These are phyloP conservation scores for Anthopleura sola DNA, from an alignment of 64 coral and sea anemone species.

Conservation along the genomic window DNA sequence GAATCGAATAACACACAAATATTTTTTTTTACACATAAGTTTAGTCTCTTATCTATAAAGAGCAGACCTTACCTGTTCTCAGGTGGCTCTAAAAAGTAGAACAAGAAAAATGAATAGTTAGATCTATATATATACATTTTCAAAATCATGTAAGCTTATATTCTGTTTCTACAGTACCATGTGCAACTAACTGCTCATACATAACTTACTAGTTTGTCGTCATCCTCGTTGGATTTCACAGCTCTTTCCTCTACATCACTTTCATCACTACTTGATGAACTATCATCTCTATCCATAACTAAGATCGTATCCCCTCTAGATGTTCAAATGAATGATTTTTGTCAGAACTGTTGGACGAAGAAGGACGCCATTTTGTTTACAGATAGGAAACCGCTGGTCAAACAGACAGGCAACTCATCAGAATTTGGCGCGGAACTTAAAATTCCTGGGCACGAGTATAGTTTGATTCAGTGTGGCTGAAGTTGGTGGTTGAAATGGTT, in stretches of 20 bases:
- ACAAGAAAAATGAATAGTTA: background rate
- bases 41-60: background rate
- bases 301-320: background rate
- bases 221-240: constrained; percentile 7
- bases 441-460: constrained; percentile 4
- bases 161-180: background rate
- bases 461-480: background rate
- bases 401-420: background rate
- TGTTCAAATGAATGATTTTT: background rate
- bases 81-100: constrained; percentile 37
- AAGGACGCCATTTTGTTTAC: constrained; percentile 13
- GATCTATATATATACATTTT: background rate
- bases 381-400: background rate
- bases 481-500: background rate
- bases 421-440: constrained; percentile 15
- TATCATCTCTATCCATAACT: background rate
- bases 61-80: constrained; percentile 38
- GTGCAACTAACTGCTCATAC: background rate
- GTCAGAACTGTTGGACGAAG: background rate
- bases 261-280: constrained; percentile 6
- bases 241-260: constrained; percentile 16
- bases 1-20: background rate
- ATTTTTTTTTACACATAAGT: background rate
- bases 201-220: constrained; percentile 24
- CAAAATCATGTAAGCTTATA: no score